Percentiles rank a stretch among this genome's conserved stretches.
Evolutionary conservation across 2,888 invertebrate genomes (phyloP).

Genomic region (Ichneumoninae sp.): DNA sequence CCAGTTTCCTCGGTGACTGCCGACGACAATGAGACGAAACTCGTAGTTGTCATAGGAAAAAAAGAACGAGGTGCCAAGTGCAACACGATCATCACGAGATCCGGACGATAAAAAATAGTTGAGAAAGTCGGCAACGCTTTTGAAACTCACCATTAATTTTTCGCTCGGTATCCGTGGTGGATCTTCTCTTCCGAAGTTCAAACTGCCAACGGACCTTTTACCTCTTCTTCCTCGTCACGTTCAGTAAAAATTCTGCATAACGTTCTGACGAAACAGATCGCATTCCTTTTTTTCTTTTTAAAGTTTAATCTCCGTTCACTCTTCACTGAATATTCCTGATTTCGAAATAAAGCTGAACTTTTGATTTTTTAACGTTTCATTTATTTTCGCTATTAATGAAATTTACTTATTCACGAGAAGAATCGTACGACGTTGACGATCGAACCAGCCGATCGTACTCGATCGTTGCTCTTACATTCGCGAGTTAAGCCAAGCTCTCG

Average conservation of each 20-base stretch:
- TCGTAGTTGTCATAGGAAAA: background rate
- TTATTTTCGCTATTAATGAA: background rate
- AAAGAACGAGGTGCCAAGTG: background rate
- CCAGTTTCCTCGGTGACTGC: conserved; percentile 24
- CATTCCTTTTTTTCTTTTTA: conserved; percentile 10
- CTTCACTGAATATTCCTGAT: conserved; percentile 59
- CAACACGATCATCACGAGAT: background rate
- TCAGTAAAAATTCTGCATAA: conserved; percentile 53
- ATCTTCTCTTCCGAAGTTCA: conserved; percentile 12
- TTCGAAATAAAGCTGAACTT: conserved; percentile 42
- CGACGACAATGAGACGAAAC: conserved; percentile 15
- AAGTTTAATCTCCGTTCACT: conserved; percentile 36
- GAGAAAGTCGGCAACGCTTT: background rate
- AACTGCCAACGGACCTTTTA: background rate
- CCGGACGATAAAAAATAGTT: background rate
- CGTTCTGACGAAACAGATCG: conserved; percentile 6
- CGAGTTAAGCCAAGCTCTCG: background rate
- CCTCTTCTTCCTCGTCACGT: conserved; percentile 1
- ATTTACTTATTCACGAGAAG: conserved; percentile 10
- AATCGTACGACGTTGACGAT: conserved; percentile 43
- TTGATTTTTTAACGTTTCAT: background rate
- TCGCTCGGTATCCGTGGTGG: conserved; percentile 47
- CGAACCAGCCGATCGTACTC: conserved; percentile 62
- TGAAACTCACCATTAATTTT: conserved; percentile 50
- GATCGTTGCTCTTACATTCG: conserved; percentile 51